Percentiles rank a stretch among this genome's conserved stretches.
Conservation (phyloP, 2,888 invertebrate genomes). For the Balanococcus diminutus region DNA sequence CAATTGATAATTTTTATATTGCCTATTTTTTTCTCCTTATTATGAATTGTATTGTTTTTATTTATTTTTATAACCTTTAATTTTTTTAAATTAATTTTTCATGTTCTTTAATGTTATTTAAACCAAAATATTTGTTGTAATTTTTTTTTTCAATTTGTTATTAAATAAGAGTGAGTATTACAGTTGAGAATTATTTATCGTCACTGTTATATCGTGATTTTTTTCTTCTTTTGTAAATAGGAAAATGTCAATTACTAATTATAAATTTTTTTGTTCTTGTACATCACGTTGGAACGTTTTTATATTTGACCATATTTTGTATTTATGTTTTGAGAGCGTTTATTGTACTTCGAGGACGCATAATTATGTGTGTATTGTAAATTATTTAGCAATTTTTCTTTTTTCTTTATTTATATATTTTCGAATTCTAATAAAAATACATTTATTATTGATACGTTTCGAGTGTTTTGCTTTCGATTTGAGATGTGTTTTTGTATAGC, state of each 20-base stretch:
- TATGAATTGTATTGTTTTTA: conserved; percentile 38
- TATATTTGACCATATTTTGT: conserved; percentile 31
- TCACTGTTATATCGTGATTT: conserved; percentile 36
- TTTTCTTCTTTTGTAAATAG: conserved; percentile 39
- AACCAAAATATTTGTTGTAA: conserved; percentile 8
- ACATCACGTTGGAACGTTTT: conserved; percentile 47
- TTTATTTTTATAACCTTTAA: conserved; percentile 24
- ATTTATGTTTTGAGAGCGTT: conserved; percentile 29
- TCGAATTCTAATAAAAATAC: conserved; percentile 37
- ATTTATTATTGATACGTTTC: not conserved
- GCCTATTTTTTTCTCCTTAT: conserved; percentile 7
- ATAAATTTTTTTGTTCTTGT: conserved; percentile 41
- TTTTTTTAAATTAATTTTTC: conserved; percentile 25
- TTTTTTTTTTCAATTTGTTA: conserved; percentile 18
- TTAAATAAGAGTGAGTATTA: not conserved
- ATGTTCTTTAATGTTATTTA: not conserved
- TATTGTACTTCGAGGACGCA: not conserved
- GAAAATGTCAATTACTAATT: conserved; percentile 45
- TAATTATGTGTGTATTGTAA: conserved; percentile 22
- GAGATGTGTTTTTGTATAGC: not conserved
- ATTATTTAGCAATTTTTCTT: conserved; percentile 37
- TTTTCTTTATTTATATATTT: conserved; percentile 44
- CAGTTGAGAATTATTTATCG: conserved; percentile 21
- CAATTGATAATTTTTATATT: conserved; percentile 42
- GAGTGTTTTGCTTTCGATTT: not conserved